phyloP scores from a whole-genome alignment of 2,797 vertebrate genomes.

The Octomys mimax region DNA sequence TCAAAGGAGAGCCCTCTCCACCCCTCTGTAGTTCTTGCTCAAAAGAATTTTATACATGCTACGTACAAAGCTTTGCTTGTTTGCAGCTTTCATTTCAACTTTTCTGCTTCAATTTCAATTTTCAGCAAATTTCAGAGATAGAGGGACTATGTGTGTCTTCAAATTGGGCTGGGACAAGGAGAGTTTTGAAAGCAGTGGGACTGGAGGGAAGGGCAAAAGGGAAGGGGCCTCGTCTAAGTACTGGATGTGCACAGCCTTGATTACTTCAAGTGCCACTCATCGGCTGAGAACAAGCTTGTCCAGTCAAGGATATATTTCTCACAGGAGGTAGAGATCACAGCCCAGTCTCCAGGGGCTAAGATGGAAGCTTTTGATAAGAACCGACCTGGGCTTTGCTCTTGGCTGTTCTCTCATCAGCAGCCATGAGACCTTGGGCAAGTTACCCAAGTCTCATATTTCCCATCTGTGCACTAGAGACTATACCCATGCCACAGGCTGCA shows the following conservation, averaged over 20 bases:
- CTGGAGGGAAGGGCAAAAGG: background rate
- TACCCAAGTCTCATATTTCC: background rate
- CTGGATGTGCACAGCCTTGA: background rate
- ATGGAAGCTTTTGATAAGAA: background rate
- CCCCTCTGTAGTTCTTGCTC: background rate
- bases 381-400: background rate
- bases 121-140: background rate
- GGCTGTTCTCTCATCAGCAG: background rate
- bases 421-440: background rate
- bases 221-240: background rate
- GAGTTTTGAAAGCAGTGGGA: background rate
- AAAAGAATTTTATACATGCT: background rate
- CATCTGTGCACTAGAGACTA: background rate
- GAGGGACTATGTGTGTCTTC: background rate
- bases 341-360: background rate
- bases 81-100: background rate
- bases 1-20: background rate
- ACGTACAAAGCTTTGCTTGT: conserved; percentile 45
- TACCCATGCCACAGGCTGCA: background rate
- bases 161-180: background rate
- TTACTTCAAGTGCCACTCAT: background rate
- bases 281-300: conserved; percentile 12
- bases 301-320: conserved; percentile 5
- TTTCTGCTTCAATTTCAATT: conserved; percentile 24
- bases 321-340: background rate